Evolutionary conservation across 2,113 vertebrate species (phyloP), one percentile per base, ranked within the genome.

Genomic region (Stictonetta naevosa): DNA sequence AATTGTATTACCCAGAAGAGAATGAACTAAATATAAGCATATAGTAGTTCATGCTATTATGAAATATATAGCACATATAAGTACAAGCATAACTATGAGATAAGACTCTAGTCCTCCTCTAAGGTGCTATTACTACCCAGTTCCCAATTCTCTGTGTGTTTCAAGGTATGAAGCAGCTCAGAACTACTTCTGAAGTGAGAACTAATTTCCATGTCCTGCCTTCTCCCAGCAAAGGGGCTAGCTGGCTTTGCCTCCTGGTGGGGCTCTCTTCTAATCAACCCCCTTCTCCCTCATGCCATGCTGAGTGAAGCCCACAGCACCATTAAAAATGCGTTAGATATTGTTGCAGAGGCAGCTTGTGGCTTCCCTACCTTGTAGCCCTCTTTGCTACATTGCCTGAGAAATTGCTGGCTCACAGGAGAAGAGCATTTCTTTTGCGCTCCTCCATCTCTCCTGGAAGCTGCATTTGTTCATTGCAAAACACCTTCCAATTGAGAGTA

Each of bases 61-160:
- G 13, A 40, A 40, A 40, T 40, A 40, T 13, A 40, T 40, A 40
- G 40, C 40, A 40, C 13, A 40, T 40, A 40, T 40, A 40, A 40
- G 15, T 10, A 33, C 46, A 86, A 67, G 3, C 1, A 46, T 59
- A 88, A 34, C 4, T 67, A 11, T 28, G 46, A 88, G 34, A 18
- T 72, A 42, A 3, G 25, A 46, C 33, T 77, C n/a, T n/a, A 80
- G 48, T 42, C 28, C n/a, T 33, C 12, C 9, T 90, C 46, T 26
- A 59, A 66, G 21, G 26, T 83, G 23, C 19, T 86, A 3, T 44
- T 86, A 40, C 29, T 86, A 8, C 14, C 33, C 14, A 62, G 4
- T 40, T 86, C 26, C 20, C 5, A 48, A 2, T 59, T 53, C 40
- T 76, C 7, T 60, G 11, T 0, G 0, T 23, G 11, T 68, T 93